Percentiles rank a stretch among this genome's conserved stretches.
Evolutionary conservation across 2,797 vertebrate species (phyloP).

Genomic region (Lagodon rhomboides): DNA sequence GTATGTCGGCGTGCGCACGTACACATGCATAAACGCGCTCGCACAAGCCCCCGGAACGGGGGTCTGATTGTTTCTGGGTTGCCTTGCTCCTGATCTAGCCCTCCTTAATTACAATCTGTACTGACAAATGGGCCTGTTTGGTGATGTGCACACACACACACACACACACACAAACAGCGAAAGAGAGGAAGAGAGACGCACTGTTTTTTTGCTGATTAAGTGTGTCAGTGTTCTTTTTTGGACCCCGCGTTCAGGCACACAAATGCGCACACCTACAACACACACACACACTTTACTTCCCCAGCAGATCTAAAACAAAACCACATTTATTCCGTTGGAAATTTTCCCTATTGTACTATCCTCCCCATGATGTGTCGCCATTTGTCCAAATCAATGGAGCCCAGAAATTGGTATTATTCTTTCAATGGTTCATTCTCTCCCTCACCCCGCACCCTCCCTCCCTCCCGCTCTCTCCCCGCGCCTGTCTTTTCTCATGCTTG

Average conservation of each 20-base stretch:
- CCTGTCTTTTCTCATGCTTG: constrained; percentile 59
- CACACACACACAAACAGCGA: constrained; percentile 12
- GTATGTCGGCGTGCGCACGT: constrained; percentile 32
- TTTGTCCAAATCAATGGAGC: constrained; percentile 77
- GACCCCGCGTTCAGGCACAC: constrained; percentile 31
- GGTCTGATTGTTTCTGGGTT: constrained; percentile 77
- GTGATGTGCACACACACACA: constrained; percentile 46
- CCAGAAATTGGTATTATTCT: constrained; percentile 72
- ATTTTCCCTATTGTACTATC: constrained; percentile 63
- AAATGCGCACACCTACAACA: constrained; percentile 19
- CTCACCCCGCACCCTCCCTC: constrained; percentile 14
- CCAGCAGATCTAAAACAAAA: constrained; percentile 61
- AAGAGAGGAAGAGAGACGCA: constrained; percentile 43
- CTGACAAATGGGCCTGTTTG: constrained; percentile 77
- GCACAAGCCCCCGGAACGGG: constrained; percentile 59
- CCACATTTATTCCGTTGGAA: constrained; percentile 57
- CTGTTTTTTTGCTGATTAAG: constrained; percentile 65
- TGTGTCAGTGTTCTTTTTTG: constrained; percentile 55
- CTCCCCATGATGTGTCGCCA: constrained; percentile 62
- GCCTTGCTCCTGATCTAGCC: constrained; percentile 54
- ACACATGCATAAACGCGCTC: constrained; percentile 19
- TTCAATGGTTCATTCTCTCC: constrained; percentile 60
- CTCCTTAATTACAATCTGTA: constrained; percentile 76
- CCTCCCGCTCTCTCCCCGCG: neutral
- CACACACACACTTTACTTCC: constrained; percentile 37